Percentiles rank a stretch among this genome's conserved stretches.
Conservation (phyloP, 2,113 vertebrate species). For the Spea multiplicata region DNA sequence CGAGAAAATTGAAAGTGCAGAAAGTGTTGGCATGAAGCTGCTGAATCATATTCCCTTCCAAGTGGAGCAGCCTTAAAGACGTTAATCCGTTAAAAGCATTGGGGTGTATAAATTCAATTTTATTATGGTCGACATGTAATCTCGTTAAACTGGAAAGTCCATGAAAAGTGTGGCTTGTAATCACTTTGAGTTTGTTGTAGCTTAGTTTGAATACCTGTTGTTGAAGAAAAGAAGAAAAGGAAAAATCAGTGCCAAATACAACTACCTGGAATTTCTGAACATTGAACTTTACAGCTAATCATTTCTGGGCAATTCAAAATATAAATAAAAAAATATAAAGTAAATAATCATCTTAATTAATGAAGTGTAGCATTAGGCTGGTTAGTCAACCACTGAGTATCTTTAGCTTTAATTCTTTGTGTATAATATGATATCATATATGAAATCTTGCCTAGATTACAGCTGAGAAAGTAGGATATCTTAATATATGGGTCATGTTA, state of each 20-base stretch:
- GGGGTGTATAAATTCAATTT: slow-evolving; percentile 82
- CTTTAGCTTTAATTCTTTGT: too few species aligned
- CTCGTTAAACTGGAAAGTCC: slow-evolving; percentile 76
- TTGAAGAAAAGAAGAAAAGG: fast-evolving
- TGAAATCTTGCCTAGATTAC: too few species aligned
- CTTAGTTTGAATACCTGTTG: slow-evolving; percentile 87
- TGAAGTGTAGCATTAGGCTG: too few species aligned
- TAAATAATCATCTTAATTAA: too few species aligned
- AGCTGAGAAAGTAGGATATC: too few species aligned
- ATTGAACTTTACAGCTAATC: too few species aligned
- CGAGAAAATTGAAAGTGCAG: slow-evolving; percentile 74
- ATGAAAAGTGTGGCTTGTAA: slow-evolving; percentile 67
- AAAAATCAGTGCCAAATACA: not conserved
- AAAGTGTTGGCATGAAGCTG: slow-evolving; percentile 82
- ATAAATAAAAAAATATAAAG: too few species aligned
- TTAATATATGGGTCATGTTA: too few species aligned
- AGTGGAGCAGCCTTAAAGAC: slow-evolving; percentile 77
- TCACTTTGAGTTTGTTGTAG: slow-evolving; percentile 82
- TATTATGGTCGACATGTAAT: slow-evolving; percentile 88
- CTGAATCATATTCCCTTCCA: slow-evolving; percentile 83
- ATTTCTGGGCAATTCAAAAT: too few species aligned
- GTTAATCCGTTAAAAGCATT: slow-evolving; percentile 82
- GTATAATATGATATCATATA: too few species aligned
- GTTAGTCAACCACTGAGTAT: too few species aligned
- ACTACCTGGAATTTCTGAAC: not conserved